Conservation (phyloP, 2,888 invertebrate species). For the Nomada fabriciana region DNA sequence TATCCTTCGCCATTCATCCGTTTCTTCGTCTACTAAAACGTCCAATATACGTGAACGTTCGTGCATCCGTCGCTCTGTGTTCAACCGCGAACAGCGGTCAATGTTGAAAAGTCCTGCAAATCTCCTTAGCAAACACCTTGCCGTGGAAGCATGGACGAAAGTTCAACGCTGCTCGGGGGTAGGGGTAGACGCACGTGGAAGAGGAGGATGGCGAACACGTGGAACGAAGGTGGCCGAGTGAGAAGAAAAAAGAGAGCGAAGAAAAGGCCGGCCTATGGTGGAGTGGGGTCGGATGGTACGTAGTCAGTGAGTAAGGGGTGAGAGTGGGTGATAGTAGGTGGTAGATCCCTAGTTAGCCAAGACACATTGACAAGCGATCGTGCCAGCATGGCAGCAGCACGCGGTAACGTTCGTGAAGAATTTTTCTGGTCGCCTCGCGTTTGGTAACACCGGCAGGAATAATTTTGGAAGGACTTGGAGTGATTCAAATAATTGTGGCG, state of each 20-base stretch:
- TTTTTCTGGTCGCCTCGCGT: constrained; percentile 3
- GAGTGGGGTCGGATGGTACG: constrained; percentile 75
- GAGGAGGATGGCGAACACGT: constrained; percentile 59
- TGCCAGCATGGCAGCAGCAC: constrained; percentile 75
- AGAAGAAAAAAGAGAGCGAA: constrained; percentile 69
- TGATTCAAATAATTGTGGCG: too few species aligned
- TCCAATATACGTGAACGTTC: too few species aligned
- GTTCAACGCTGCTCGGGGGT: constrained; percentile 38
- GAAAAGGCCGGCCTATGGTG: constrained; percentile 56
- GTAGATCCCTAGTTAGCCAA: constrained; percentile 80
- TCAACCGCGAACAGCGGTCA: neutral
- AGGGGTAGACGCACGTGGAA: constrained; percentile 54
- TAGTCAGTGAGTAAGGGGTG: constrained; percentile 76
- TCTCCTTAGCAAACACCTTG: constrained; percentile 28
- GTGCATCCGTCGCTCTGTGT: neutral
- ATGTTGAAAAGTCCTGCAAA: constrained; percentile 13
- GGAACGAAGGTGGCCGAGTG: constrained; percentile 64
- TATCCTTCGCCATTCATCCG: too few species aligned
- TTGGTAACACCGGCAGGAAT: neutral
- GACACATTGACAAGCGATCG: constrained; percentile 80
- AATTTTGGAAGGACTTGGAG: neutral
- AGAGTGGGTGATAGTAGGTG: constrained; percentile 78
- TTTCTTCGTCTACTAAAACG: too few species aligned
- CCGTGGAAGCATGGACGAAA: constrained; percentile 26
- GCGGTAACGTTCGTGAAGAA: constrained; percentile 32